phyloP scores from a whole-genome alignment of 2,113 vertebrate species.

The Tragelaphus strepsiceros region DNA sequence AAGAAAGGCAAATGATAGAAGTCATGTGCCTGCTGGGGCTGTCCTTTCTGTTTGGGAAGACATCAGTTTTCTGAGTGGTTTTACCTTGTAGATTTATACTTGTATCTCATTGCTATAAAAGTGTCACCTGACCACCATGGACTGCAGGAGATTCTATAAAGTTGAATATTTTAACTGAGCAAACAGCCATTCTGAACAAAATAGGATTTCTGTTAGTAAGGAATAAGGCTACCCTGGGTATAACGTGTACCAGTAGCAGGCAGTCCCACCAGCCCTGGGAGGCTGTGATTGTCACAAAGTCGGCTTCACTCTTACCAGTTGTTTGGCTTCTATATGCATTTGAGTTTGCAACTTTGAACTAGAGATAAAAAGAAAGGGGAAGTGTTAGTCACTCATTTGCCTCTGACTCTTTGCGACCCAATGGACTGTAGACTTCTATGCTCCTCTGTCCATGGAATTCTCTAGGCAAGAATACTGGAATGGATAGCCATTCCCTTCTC shows the following conservation, averaged over 20 bases:
- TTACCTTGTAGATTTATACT: background rate
- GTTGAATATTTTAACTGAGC: background rate
- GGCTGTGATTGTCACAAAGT: background rate
- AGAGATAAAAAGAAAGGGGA: background rate
- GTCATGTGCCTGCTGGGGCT: background rate
- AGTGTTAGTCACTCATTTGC: background rate
- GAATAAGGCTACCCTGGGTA: background rate
- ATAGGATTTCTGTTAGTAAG: background rate
- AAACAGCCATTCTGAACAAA: background rate
- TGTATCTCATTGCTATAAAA: background rate
- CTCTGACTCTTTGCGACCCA: background rate
- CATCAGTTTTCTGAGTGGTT: background rate
- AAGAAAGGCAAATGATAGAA: background rate
- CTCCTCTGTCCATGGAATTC: background rate
- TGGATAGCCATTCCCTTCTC: background rate
- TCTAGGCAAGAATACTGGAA: background rate
- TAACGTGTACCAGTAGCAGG: rapidly evolving
- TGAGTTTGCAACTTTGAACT: background rate
- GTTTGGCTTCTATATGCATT: background rate
- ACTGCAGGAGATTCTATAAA: background rate
- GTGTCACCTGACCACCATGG: background rate
- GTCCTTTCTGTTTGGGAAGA: background rate
- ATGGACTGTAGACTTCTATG: background rate
- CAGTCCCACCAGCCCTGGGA: background rate
- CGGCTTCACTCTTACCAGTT: background rate